Percentiles rank a stretch among this genome's conserved stretches.
phyloP scores from a whole-genome alignment of 2,888 invertebrate species.

The Lampropteryx suffumata region DNA sequence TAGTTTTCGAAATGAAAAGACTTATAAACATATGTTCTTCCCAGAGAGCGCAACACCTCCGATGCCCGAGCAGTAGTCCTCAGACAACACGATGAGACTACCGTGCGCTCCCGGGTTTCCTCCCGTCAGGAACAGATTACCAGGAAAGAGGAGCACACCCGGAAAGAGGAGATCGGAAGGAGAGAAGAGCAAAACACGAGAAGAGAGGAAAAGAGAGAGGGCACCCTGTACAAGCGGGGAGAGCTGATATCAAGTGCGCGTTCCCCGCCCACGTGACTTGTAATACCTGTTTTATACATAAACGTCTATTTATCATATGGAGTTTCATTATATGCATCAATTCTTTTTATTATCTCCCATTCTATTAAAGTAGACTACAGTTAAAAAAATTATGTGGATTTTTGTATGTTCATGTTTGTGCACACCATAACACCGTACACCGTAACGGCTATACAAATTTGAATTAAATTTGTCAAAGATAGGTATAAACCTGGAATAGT shows the following conservation, averaged over 20 bases:
- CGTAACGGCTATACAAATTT: too few species aligned
- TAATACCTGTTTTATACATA: constrained; percentile 71
- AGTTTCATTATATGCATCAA: constrained; percentile 41
- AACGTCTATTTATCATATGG: constrained; percentile 72
- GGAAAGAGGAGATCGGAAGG: constrained; percentile 37
- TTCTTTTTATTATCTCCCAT: too few species aligned
- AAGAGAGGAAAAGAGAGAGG: constrained; percentile 50
- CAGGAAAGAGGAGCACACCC: constrained; percentile 38
- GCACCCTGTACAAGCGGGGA: constrained; percentile 88
- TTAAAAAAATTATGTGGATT: too few species aligned
- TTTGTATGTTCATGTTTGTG: too few species aligned
- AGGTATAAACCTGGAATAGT: too few species aligned
- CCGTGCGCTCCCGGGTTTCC: constrained; percentile 75
- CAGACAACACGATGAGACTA: constrained; percentile 74
- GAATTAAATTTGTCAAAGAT: too few species aligned
- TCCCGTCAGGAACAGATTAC: constrained; percentile 44
- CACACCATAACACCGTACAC: too few species aligned
- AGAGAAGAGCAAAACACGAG: constrained; percentile 48
- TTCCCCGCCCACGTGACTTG: constrained; percentile 68
- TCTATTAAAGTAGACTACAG: too few species aligned
- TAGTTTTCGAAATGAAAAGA: too few species aligned
- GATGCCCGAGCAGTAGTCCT: constrained; percentile 69
- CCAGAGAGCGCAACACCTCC: constrained; percentile 78
- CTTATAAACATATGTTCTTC: too few species aligned
- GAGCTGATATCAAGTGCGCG: constrained; percentile 92